Conservation (phyloP, 1,140 invertebrate species). For the Drosophila pseudoananassae region DNA sequence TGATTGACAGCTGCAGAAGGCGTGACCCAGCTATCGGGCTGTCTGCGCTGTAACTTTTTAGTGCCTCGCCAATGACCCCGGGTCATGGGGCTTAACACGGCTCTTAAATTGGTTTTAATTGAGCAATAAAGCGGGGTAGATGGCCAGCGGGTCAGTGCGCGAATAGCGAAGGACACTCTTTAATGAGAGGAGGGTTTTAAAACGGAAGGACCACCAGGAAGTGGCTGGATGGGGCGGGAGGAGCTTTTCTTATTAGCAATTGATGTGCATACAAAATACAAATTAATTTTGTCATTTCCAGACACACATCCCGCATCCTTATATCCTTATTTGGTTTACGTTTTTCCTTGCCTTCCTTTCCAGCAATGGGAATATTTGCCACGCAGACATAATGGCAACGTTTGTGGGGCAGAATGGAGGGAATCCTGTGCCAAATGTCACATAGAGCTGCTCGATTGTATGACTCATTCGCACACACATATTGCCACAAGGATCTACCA, state of each 20-base stretch:
- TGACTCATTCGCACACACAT: constrained; percentile 60
- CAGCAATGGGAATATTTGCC: constrained; percentile 20
- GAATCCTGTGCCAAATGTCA: constrained; percentile 60
- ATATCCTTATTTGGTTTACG: constrained; percentile 13
- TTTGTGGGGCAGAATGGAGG: constrained; percentile 14
- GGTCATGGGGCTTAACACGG: constrained; percentile 28
- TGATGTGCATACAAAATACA: constrained; percentile 57
- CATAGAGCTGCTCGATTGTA: constrained; percentile 47
- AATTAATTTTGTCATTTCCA: constrained; percentile 60
- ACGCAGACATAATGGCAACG: constrained; percentile 42
- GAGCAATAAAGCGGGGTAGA: constrained; percentile 33
- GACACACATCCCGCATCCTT: constrained; percentile 9
- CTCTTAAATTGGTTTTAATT: constrained; percentile 54
- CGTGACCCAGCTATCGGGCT: constrained; percentile 5
- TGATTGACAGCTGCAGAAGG: constrained; percentile 41
- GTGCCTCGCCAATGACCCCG: constrained; percentile 40
- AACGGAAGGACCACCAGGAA: not conserved
- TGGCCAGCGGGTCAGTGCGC: constrained; percentile 9
- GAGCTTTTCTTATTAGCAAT: constrained; percentile 39
- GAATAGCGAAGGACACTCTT: constrained; percentile 8
- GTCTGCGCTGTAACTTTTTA: constrained; percentile 37
- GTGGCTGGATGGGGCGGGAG: too few relatives aligned
- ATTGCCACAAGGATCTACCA: constrained; percentile 10
- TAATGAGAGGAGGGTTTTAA: constrained; percentile 15
- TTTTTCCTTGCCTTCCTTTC: not conserved